Percentiles rank a stretch among this genome's conserved stretches.
phyloP scores from a whole-genome alignment of 2,888 invertebrate genomes.

The Biston stratarius region DNA sequence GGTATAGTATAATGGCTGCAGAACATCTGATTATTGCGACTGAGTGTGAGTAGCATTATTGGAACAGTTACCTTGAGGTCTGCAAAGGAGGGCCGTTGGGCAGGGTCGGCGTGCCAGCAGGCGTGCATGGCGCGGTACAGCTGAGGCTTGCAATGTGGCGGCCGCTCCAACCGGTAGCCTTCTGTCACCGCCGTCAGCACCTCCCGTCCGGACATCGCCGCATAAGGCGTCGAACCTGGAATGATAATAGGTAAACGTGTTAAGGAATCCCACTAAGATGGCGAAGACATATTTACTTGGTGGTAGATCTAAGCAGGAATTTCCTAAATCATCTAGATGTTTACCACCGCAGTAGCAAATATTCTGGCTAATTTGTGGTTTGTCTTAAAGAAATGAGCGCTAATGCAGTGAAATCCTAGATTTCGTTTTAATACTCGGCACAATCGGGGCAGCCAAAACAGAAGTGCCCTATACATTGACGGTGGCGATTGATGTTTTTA shows the following conservation, averaged over 20 bases:
- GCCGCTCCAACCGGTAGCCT: conserved; percentile 92
- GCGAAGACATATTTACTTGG: no score
- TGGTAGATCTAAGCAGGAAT: no score
- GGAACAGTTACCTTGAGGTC: conserved; percentile 75
- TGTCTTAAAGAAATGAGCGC: no score
- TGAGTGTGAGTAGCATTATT: no score
- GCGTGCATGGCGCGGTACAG: conserved; percentile 82
- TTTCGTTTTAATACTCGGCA: no score
- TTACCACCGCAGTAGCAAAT: background rate
- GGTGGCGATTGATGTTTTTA: no score
- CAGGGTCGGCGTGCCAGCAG: conserved; percentile 89
- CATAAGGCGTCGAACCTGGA: conserved; percentile 94
- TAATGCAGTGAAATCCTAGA: no score
- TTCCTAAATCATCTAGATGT: no score
- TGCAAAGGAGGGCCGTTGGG: conserved; percentile 90
- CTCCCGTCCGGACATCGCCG: conserved; percentile 93
- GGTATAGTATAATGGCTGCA: no score
- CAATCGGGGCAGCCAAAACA: no score
- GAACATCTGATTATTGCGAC: no score
- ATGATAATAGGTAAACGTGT: background rate
- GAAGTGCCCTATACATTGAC: no score
- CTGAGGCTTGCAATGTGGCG: conserved; percentile 91
- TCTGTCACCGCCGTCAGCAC: conserved; percentile 93
- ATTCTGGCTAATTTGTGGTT: background rate
- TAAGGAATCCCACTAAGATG: background rate